Evolutionary conservation across 2,113 vertebrate genomes (phyloP).

Genomic region (Macaca mulatta): DNA sequence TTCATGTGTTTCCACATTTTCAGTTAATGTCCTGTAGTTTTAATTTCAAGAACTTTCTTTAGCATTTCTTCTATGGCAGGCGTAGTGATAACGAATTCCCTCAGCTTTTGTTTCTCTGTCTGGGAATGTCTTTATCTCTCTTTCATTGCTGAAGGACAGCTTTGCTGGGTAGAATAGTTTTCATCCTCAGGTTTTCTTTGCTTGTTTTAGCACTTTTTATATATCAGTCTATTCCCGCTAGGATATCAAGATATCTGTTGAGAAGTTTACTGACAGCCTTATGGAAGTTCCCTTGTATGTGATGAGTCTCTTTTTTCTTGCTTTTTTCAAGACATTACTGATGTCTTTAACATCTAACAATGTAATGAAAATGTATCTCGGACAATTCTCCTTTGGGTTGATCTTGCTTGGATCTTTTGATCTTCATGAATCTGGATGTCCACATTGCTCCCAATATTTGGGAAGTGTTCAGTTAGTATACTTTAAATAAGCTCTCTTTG

Average conservation of each 20-base stretch:
- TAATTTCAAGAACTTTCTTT: too few species aligned
- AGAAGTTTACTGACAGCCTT: background rate
- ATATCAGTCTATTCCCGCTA: background rate
- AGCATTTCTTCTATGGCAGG: too few species aligned
- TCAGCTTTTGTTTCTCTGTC: background rate
- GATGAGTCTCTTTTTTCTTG: background rate
- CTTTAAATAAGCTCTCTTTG: background rate
- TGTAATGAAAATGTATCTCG: background rate
- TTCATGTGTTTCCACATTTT: too few species aligned
- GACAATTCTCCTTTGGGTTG: background rate
- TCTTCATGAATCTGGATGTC: background rate
- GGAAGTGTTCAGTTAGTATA: background rate
- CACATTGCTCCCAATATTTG: background rate
- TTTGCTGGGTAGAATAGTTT: background rate
- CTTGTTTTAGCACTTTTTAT: background rate
- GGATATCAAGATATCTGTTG: background rate
- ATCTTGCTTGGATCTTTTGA: background rate
- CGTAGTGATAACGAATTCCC: background rate
- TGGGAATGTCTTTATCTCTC: background rate
- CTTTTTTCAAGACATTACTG: background rate
- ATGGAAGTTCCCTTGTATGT: background rate
- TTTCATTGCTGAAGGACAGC: background rate
- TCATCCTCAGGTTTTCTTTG: background rate
- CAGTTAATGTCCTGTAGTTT: too few species aligned
- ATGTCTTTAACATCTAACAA: background rate